Percentiles rank a stretch among this genome's conserved stretches.
Evolutionary conservation across 2,797 vertebrate species (phyloP).

Genomic region (Astyanax mexicanus): DNA sequence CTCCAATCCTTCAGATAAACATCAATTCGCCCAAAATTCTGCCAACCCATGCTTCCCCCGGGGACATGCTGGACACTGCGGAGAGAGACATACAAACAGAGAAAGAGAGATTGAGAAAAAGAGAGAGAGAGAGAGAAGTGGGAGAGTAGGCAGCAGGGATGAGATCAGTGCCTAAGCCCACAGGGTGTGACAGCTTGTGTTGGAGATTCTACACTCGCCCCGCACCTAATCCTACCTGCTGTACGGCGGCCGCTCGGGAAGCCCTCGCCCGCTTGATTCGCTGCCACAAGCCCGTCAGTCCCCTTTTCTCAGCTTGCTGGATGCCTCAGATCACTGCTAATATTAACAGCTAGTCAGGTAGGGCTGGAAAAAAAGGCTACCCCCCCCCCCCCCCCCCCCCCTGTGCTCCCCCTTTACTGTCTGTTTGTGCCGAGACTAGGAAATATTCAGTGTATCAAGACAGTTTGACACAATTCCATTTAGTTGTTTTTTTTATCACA

Average conservation of each 20-base stretch:
- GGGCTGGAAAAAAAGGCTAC: too few species aligned
- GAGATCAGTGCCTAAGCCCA: constrained; percentile 39
- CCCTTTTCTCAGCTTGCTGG: not conserved
- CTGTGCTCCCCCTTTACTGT: too few species aligned
- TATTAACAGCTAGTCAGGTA: not conserved
- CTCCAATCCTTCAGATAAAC: constrained; percentile 64
- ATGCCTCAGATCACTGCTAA: not conserved
- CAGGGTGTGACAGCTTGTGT: constrained; percentile 24
- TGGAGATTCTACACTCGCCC: constrained; percentile 20
- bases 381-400: too few species aligned
- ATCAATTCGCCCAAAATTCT: constrained; percentile 65
- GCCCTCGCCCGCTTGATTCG: not conserved
- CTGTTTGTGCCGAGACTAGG: too few species aligned
- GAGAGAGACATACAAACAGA: constrained; percentile 33
- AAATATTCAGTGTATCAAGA: too few species aligned
- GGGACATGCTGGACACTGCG: constrained; percentile 39
- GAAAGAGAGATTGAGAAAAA: constrained; percentile 25
- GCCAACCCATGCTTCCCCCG: constrained; percentile 58
- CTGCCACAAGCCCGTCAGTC: not conserved
- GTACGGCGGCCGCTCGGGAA: constrained; percentile 4
- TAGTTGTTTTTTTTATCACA: too few species aligned
- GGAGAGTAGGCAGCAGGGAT: constrained; percentile 45
- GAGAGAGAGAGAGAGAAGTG: not conserved
- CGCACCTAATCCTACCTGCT: constrained; percentile 26
- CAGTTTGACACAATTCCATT: too few species aligned